phyloP scores from a whole-genome alignment of 2,113 vertebrate genomes.

The Pycnonotus jocosus region DNA sequence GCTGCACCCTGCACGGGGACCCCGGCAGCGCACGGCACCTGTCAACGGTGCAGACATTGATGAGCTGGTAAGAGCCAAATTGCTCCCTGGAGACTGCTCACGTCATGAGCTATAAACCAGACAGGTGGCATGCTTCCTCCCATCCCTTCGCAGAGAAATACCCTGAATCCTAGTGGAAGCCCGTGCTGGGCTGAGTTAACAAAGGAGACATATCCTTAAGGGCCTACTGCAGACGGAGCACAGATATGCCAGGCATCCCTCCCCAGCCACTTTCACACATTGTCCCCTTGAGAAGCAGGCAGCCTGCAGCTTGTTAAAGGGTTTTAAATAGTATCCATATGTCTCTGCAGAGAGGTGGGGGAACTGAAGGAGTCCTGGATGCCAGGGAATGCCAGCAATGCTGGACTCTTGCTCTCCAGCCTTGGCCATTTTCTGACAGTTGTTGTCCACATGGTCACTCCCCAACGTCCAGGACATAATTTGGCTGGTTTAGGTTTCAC shows the following conservation, averaged over 20 bases:
- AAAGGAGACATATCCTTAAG: conserved; percentile 10
- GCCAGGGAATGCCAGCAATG: conserved; percentile 71
- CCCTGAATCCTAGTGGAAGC: background rate
- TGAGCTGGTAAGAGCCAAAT: conserved; percentile 83
- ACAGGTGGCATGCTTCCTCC: background rate
- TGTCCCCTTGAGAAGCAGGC: conserved; percentile 53
- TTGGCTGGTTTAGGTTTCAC: conserved; percentile 52
- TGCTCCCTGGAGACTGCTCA: background rate
- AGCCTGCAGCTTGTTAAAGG: conserved; percentile 59
- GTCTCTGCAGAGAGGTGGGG: conserved; percentile 50
- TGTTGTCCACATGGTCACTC: conserved; percentile 43
- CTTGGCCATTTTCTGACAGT: conserved; percentile 55
- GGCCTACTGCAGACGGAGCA: background rate
- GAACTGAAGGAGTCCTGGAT: conserved; percentile 17
- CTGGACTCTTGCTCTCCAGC: conserved; percentile 10
- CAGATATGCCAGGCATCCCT: conserved; percentile 66
- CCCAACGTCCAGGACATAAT: conserved; percentile 20
- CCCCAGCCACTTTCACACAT: conserved; percentile 22
- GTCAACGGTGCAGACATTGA: conserved; percentile 86
- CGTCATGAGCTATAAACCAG: background rate
- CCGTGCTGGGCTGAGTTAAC: background rate
- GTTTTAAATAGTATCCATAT: conserved; percentile 76
- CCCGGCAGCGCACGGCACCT: conserved; percentile 67
- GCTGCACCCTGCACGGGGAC: conserved; percentile 57
- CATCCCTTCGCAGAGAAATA: background rate